A percentile compares a stretch with the other conserved stretches of the same genome.
Evolutionary conservation across 2,113 vertebrate species (phyloP).

Genomic region (Hypomesus transpacificus): DNA sequence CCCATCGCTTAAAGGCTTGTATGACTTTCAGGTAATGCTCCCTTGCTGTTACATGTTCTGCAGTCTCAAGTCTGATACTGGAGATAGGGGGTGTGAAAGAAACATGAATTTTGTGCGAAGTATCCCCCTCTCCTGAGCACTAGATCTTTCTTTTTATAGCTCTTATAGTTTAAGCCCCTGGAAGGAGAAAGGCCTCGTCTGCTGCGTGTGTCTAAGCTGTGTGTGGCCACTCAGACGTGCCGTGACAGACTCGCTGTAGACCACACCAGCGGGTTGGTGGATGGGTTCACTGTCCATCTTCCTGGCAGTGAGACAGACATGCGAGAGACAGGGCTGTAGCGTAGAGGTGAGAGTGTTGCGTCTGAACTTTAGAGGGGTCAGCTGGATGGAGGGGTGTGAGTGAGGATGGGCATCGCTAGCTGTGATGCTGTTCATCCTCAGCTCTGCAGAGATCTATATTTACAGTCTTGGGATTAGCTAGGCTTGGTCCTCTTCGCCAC

Average conservation of each 20-base stretch:
- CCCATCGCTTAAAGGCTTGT: too few species aligned
- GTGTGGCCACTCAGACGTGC: too few species aligned
- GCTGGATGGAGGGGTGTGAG: conserved; percentile 1
- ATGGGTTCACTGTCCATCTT: too few species aligned
- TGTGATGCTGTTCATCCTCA: conserved; percentile 33
- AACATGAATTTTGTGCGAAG: not conserved
- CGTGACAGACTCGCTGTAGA: too few species aligned
- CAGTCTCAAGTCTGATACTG: not conserved
- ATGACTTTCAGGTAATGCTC: not conserved
- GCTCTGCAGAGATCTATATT: conserved; percentile 63
- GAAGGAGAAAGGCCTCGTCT: not conserved
- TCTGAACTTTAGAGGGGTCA: not conserved
- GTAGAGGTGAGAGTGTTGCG: too few species aligned
- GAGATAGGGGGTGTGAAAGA: conserved; percentile 2
- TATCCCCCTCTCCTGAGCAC: not conserved
- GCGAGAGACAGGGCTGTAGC: too few species aligned
- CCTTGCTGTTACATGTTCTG: not conserved
- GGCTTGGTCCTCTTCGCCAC: conserved; percentile 57
- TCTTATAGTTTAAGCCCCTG: not conserved
- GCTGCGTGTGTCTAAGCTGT: not conserved
- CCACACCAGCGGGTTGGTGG: too few species aligned
- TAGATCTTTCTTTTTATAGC: conserved; percentile 25
- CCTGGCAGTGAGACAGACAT: too few species aligned
- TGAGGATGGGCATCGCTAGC: not conserved
- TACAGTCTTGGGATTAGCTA: conserved; percentile 65